Base-by-base conservation (phyloP, 1,140 invertebrate genomes). In the Oryctes rhinoceros region DNA sequence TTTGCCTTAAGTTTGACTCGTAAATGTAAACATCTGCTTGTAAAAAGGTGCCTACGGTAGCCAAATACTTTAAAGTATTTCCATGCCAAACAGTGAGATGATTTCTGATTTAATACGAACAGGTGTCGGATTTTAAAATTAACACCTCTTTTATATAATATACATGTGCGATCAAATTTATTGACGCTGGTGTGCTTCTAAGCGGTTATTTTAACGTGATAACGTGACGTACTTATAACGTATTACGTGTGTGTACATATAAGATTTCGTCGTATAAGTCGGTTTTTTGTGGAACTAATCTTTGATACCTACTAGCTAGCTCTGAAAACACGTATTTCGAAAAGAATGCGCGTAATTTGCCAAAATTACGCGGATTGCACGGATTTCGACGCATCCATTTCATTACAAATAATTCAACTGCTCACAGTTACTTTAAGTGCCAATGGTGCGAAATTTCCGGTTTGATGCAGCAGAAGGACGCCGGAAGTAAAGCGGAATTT, bases 71-170 rank as follows among this genome's bases (percentile, higher is more conserved):
- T 2, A 30, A 30, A 30, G 24, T 30, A 30, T 30, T 30, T 30
- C 2, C 24, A 30, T 30, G 24, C 24, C 24, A 30, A 30, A 30
- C 24, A 30, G 24, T 30, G 24, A 30, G 24, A 44, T 10, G 39
- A 44, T 44, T 44, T 30, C 24, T 30, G 9, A 44, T 44, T 44
- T 44, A 44, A 10, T 44, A 44, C 39, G 39, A 44, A 44, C 39
- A 44, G 39, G 5, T 44, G 39, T 44, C 39, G 5, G 39, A 10
- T 10, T 44, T 7, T 44, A 44, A 44, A 44, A 44, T 44, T 44
- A 44, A 44, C 39, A 4, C 39, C 39, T 10, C 0, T 44, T 0
- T 44, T 44, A 44, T 89, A 97, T 10, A 44, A 10, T 10, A 30
- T 30, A 30, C 24, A 30, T 44, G 39, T 44, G 5, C 39, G 39